Conservation (phyloP, 2,113 vertebrate genomes). For the Glaucidium brasilianum region DNA sequence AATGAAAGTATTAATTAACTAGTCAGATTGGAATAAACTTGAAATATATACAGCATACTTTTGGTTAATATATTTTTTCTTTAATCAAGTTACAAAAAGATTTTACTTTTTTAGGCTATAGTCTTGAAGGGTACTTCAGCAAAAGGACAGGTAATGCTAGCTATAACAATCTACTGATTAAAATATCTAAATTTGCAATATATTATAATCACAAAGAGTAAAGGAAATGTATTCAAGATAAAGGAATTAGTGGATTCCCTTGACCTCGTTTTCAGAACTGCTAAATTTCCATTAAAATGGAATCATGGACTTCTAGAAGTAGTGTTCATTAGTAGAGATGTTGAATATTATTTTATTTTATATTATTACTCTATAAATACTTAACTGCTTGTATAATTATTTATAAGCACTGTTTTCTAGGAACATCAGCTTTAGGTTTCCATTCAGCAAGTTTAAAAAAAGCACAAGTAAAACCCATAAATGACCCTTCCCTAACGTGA, state of each 20-base stretch:
- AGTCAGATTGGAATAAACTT: neutral
- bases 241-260: neutral
- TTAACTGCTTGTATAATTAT: neutral
- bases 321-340: neutral
- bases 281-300: neutral
- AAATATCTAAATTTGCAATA: neutral
- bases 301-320: neutral
- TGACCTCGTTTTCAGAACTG: neutral
- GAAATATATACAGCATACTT: neutral
- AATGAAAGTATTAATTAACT: neutral
- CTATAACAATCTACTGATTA: neutral
- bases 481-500: neutral
- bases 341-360: neutral
- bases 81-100: neutral
- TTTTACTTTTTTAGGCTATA: neutral
- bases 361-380: neutral
- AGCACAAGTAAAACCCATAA: fast-evolving
- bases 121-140: neutral
- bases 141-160: neutral
- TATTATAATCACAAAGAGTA: neutral
- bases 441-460: neutral
- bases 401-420: neutral
- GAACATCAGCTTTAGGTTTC: neutral
- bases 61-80: neutral
- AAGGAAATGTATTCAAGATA: neutral